Evolutionary conservation across 1,140 invertebrate species (phyloP), one percentile per base, ranked within the genome.

Genomic region (Drosophila baimaii): DNA sequence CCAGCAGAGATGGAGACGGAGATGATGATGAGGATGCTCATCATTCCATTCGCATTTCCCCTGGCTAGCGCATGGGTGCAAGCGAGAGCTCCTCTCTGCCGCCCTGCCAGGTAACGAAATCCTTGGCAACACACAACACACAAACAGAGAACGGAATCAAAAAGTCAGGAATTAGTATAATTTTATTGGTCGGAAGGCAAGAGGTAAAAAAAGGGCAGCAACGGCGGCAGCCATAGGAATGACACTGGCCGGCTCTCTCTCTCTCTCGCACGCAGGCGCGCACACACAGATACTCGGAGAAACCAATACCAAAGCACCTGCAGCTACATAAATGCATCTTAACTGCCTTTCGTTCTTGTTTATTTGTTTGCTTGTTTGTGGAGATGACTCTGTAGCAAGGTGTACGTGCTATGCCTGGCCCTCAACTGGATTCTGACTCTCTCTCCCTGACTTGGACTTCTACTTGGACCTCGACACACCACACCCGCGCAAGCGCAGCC

Each of bases 151-250:
- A 88, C 82, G 79, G 80, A 89, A 89, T 89, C 84, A 90, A 81
- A 89, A 90, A 89, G 84, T 89, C 85, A 81, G 66, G 84, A 89
- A 89, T 89, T 89, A 89, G 84, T 89, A 89, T 89, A 90, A 89
- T 89, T 89, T 89, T 89, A 89, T 89, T 89, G 84, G 84, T 89
- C 88, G 84, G 65, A 66, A 69, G 62, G 77, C 80, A 83, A 84
- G 69, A 89, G 69, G 69, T 75, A 73, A 77, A 73, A 70, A 66
- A 71, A 63, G 72, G 65, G 74, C 74, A 69, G 74, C 49, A 41
- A 47, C 51, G 27, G 62, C 52, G 74, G 59, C 68, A 59, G 69
- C 81, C 82, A 85, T 85, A 81, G 68, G 84, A 83, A 77, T 74
- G 77, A 89, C 83, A 83, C 72, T 64, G 44, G 71, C 77, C 61